Evolutionary conservation across 2,113 vertebrate species (phyloP), one percentile per base, ranked within the genome.

Genomic region (Pavo muticus): DNA sequence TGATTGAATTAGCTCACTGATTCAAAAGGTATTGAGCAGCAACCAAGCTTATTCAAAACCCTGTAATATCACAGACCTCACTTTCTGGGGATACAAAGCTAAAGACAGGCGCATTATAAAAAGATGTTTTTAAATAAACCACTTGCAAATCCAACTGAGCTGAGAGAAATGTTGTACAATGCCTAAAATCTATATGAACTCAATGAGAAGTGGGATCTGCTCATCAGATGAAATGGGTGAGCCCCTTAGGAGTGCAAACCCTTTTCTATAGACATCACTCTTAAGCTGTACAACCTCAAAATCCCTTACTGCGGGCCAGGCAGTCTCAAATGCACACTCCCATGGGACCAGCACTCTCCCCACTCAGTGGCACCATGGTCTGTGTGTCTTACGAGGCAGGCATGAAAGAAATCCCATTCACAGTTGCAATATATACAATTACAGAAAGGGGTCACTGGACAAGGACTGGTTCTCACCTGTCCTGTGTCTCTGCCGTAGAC

Each of bases 391-490:
- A 18, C 14, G 30, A 59, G 32, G 70, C 70, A 84, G 40, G 8
- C 23, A 39, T 42, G 59, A 73, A 89, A 92, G 71, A 59, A 89
- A 90, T 92, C 60, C 84, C 82, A 54, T 45, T 77, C 74, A 80
- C 64, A 87, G 39, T 50, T 86, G 75, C 48, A 64, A 50, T 44
- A 90, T 44, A 85, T 63, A 94, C 94, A 90, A 17, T 86, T 74
- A 95, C 82, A 94, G 79, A 96, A 92, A 91, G 69, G 80, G 47
- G 73, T 96, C 95, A 94, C 68, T 95, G 94, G 96, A 95, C 96
- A 96, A 96, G 95, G 96, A 95, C 96, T 88, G 95, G 94, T 88
- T 97, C 95, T 97, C 96, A 97, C 95, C 94, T 97, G 96, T 96
- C 95, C 96, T 95, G 96, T 96, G 95, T 96, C 96, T 97, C 95